A percentile compares a stretch with the other conserved stretches of the same genome.
Evolutionary conservation across 1,140 invertebrate species (phyloP).

Genomic region (Diploscapter pachys): DNA sequence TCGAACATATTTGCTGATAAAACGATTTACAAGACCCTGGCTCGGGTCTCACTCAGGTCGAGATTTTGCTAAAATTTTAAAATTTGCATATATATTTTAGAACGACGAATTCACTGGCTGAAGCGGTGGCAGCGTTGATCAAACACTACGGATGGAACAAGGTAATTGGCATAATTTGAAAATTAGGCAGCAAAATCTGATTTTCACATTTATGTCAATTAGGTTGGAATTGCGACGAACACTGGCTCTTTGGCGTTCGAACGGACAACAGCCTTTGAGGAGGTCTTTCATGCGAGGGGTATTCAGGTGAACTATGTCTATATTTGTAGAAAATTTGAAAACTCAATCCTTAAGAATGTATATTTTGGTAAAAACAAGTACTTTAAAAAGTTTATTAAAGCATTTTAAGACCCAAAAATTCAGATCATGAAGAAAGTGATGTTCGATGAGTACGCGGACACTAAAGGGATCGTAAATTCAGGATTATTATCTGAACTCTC

Average conservation of each 20-base stretch:
- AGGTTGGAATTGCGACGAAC: slow-evolving; percentile 54
- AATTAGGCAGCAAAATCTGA: slow-evolving; percentile 1
- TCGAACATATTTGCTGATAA: slow-evolving; percentile 47
- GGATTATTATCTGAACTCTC: slow-evolving; percentile 50
- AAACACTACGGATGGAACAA: slow-evolving; percentile 46
- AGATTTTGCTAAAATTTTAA: background rate
- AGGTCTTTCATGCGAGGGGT: slow-evolving; percentile 47
- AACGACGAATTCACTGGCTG: slow-evolving; percentile 49
- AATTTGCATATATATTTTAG: background rate
- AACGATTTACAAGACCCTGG: slow-evolving; percentile 49
- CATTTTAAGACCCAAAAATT: background rate
- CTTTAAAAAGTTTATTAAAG: too few species aligned
- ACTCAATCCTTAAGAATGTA: too few species aligned
- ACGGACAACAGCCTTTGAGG: slow-evolving; percentile 47
- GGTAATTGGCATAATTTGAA: slow-evolving; percentile 35
- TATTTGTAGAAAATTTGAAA: too few species aligned
- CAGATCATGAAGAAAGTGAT: slow-evolving; percentile 20
- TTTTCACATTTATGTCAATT: background rate
- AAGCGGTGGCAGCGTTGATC: slow-evolving; percentile 41
- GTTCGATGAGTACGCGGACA: slow-evolving; percentile 50
- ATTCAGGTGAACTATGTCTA: too few species aligned
- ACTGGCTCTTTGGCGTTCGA: slow-evolving; percentile 53
- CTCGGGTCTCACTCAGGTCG: slow-evolving; percentile 41
- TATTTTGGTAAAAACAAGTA: too few species aligned
- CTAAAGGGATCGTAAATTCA: slow-evolving; percentile 44